Percentiles rank a stretch among this genome's conserved stretches.
phyloP scores from a whole-genome alignment of 2,797 vertebrate species.

The Macroramphosus scolopax region DNA sequence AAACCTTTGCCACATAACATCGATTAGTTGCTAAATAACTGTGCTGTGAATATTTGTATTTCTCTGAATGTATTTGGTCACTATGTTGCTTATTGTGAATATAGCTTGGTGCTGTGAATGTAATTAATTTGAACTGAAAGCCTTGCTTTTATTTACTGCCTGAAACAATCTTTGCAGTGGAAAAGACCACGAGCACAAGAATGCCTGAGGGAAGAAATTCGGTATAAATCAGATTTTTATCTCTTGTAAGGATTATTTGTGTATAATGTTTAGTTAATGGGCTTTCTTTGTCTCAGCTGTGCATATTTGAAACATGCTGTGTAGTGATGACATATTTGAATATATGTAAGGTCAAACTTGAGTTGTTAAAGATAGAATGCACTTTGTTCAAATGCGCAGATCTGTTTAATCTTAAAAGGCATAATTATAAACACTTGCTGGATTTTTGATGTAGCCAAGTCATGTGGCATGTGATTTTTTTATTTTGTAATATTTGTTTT shows the following conservation, averaged over 20 bases:
- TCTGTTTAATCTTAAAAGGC: constrained; percentile 8
- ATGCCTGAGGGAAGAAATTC: constrained; percentile 38
- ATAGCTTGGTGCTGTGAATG: constrained; percentile 50
- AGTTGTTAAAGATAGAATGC: constrained; percentile 11
- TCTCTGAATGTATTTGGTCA: constrained; percentile 59
- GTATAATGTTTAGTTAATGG: constrained; percentile 24
- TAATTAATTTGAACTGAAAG: constrained; percentile 32
- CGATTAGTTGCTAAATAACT: constrained; percentile 21
- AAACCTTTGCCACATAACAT: constrained; percentile 17
- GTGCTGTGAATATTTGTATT: constrained; percentile 71
- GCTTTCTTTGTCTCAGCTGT: constrained; percentile 25
- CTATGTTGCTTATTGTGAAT: constrained; percentile 47
- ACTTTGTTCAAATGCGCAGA: constrained; percentile 4
- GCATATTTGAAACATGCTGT: constrained; percentile 36
- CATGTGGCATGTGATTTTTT: constrained; percentile 20
- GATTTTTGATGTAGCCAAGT: constrained; percentile 39
- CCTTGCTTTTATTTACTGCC: constrained; percentile 19
- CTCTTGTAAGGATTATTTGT: constrained; percentile 19
- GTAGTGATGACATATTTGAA: constrained; percentile 15
- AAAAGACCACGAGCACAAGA: constrained; percentile 35
- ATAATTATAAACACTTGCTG: constrained; percentile 30
- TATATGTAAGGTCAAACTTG: constrained; percentile 50
- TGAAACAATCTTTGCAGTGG: constrained; percentile 5
- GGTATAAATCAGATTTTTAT: constrained; percentile 35
- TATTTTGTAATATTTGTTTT: constrained; percentile 59